Percentiles rank a stretch among this genome's conserved stretches.
Evolutionary conservation across 1,140 invertebrate species (phyloP).

Genomic region (Brachionus koreanus): DNA sequence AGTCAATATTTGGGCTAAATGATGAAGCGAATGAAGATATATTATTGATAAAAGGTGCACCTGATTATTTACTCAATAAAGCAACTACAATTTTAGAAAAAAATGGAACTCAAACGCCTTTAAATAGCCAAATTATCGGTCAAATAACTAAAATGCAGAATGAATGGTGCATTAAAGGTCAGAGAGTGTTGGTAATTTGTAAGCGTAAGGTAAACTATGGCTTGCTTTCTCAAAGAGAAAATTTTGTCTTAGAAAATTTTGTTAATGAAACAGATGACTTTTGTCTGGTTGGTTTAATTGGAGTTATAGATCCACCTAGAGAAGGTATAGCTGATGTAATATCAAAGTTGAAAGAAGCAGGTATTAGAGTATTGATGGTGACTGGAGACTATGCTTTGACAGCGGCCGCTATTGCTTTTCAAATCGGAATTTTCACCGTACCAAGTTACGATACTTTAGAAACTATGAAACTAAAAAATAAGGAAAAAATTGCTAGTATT

Average conservation of each 20-base stretch:
- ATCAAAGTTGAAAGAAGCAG: slow-evolving; percentile 73
- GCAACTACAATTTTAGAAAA: not conserved
- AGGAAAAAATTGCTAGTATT: not conserved
- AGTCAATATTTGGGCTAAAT: slow-evolving; percentile 1
- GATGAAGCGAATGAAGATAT: not conserved
- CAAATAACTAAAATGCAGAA: slow-evolving; percentile 3
- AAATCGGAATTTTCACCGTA: not conserved
- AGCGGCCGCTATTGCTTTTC: slow-evolving; percentile 80
- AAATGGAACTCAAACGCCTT: not conserved
- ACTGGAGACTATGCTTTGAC: slow-evolving; percentile 95
- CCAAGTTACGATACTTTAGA: not conserved
- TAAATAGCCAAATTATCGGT: not conserved
- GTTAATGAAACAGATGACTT: slow-evolving; percentile 61
- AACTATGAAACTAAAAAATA: slow-evolving; percentile 5
- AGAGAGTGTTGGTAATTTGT: slow-evolving; percentile 7
- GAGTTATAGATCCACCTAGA: slow-evolving; percentile 91
- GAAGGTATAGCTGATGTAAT: slow-evolving; percentile 80
- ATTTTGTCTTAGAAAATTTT: slow-evolving; percentile 44
- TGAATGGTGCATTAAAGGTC: slow-evolving; percentile 6
- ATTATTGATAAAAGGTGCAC: slow-evolving; percentile 18
- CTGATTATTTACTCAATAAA: slow-evolving; percentile 11
- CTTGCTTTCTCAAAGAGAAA: slow-evolving; percentile 50
- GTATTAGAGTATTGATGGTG: slow-evolving; percentile 90
- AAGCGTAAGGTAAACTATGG: not conserved
- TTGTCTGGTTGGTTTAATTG: slow-evolving; percentile 82